Evolutionary conservation across 2,113 vertebrate species (phyloP).

Genomic region (Eidolon helvum): DNA sequence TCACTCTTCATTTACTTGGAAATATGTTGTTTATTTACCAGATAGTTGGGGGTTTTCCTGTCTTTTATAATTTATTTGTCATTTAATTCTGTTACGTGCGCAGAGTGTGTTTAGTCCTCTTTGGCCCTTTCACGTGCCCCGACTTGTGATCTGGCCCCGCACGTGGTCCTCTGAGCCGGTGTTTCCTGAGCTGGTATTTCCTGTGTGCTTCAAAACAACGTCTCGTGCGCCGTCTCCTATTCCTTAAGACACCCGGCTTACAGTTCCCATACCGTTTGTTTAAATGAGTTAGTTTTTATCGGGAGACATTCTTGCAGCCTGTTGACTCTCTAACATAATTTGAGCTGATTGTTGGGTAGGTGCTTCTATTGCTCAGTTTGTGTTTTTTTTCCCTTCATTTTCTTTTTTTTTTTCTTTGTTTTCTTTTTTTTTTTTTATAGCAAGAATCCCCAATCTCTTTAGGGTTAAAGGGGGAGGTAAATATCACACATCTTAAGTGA

Average conservation of each 20-base stretch:
- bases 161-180: not conserved
- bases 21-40: not conserved
- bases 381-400: not conserved
- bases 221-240: too few species aligned
- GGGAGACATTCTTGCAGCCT: not conserved
- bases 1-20: not conserved
- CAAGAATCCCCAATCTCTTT: not conserved
- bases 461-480: not conserved
- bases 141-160: not conserved
- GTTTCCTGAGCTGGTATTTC: too few species aligned
- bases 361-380: fast-evolving
- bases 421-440: not conserved
- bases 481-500: not conserved
- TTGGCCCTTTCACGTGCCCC: not conserved
- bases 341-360: not conserved
- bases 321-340: not conserved
- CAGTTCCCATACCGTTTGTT: not conserved
- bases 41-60: not conserved
- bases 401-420: not conserved
- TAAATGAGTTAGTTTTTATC: not conserved
- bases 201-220: too few species aligned
- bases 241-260: too few species aligned
- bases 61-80: not conserved
- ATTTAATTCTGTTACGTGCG: not conserved
- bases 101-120: not conserved